These are phyloP conservation scores for Drosophila sturtevanti DNA, from an alignment of 1,140 invertebrate genomes.

Conservation along the genomic window DNA sequence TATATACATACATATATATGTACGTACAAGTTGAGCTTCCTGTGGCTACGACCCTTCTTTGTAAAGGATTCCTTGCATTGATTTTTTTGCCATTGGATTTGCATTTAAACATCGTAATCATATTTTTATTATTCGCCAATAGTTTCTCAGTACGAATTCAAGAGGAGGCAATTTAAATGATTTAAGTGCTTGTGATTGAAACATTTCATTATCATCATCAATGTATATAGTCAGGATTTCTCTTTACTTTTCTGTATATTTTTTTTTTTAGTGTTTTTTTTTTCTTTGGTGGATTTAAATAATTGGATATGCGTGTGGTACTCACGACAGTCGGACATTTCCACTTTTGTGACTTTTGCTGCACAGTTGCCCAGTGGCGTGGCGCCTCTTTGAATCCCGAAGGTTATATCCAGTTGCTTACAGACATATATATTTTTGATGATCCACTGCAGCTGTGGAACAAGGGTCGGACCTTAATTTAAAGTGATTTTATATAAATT, in stretches of 20 bases:
- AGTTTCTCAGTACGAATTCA: constrained; percentile 40
- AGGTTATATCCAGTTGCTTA: background rate
- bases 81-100: constrained; percentile 45
- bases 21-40: constrained; percentile 29
- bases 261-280: constrained; percentile 14
- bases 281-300: constrained; percentile 68
- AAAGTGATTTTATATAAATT: constrained; percentile 9
- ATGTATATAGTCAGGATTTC: constrained; percentile 33
- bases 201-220: constrained; percentile 70
- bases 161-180: constrained; percentile 65
- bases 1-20: too few species aligned
- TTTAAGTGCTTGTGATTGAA: constrained; percentile 78
- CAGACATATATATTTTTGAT: constrained; percentile 2
- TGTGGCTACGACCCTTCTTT: constrained; percentile 23
- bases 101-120: constrained; percentile 82
- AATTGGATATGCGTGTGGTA: constrained; percentile 82
- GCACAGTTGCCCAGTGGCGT: constrained; percentile 40
- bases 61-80: background rate
- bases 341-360: constrained; percentile 57
- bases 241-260: constrained; percentile 1
- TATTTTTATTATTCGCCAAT: constrained; percentile 81
- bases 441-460: constrained; percentile 38
- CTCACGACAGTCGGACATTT: constrained; percentile 13
- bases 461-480: constrained; percentile 16
- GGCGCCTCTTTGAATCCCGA: constrained; percentile 29